phyloP scores from a whole-genome alignment of 2,888 invertebrate species.

The Lepidochrysops patricia region DNA sequence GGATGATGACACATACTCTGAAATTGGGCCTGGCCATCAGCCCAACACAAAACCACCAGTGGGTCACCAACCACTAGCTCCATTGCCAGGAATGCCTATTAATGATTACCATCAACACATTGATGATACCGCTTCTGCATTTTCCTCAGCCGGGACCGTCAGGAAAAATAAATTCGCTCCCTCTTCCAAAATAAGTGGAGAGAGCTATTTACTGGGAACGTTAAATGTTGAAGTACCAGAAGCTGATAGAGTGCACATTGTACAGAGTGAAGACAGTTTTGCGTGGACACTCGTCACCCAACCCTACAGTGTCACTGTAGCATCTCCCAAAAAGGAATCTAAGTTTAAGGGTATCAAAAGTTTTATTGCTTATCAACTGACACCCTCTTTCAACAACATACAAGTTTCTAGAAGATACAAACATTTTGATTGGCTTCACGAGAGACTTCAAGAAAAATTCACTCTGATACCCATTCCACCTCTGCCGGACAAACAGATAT shows the following conservation, averaged over 20 bases:
- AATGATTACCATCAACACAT: constrained; percentile 59
- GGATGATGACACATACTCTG: constrained; percentile 88
- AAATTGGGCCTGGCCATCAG: constrained; percentile 76
- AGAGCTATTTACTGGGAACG: constrained; percentile 89
- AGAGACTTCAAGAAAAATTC: constrained; percentile 94
- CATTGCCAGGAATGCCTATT: constrained; percentile 69
- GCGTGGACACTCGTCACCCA: constrained; percentile 84
- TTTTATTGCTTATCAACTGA: constrained; percentile 96
- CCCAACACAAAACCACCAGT: constrained; percentile 52
- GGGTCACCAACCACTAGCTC: constrained; percentile 51
- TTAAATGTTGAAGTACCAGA: constrained; percentile 81
- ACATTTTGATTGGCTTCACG: constrained; percentile 99
- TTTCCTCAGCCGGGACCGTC: constrained; percentile 77
- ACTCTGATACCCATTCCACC: constrained; percentile 96
- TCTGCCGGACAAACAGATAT: constrained; percentile 97
- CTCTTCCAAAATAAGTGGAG: constrained; percentile 92
- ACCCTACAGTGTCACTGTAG: constrained; percentile 88
- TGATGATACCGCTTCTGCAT: constrained; percentile 72
- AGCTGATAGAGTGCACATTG: constrained; percentile 80
- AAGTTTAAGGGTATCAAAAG: constrained; percentile 98
- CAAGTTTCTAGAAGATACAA: constrained; percentile 97
- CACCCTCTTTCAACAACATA: constrained; percentile 94
- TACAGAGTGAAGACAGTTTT: constrained; percentile 82
- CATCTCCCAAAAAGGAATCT: constrained; percentile 97
- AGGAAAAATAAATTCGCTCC: constrained; percentile 89